phyloP scores from a whole-genome alignment of 2,888 invertebrate genomes.

The Lepidonotus clava region DNA sequence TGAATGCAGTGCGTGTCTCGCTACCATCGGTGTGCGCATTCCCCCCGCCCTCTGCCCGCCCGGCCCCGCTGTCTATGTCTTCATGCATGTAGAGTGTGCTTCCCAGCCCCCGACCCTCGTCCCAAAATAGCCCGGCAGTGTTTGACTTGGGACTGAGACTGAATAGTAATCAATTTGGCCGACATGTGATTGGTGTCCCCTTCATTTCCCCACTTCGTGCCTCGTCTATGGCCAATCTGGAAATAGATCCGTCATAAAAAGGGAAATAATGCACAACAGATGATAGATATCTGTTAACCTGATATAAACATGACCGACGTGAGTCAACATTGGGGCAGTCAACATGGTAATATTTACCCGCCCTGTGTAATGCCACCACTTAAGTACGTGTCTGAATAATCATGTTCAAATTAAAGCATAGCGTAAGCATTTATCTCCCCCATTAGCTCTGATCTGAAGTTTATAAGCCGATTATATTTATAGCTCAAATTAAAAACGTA shows the following conservation, averaged over 20 bases:
- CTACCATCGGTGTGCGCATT: not conserved
- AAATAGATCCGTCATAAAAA: constrained; percentile 3
- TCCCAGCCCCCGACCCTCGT: not conserved
- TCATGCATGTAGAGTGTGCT: not conserved
- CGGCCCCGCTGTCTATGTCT: not conserved
- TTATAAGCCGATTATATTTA: no score
- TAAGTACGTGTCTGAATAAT: not conserved
- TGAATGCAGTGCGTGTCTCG: not conserved
- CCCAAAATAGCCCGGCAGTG: not conserved
- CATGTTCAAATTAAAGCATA: not conserved
- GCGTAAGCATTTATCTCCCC: no score
- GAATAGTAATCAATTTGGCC: not conserved
- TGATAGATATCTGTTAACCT: constrained; percentile 36
- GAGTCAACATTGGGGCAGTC: not conserved
- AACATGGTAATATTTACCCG: not conserved
- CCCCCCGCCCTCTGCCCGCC: not conserved
- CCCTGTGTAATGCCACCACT: not conserved
- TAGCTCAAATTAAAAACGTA: no score
- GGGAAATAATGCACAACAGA: not conserved
- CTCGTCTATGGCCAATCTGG: not conserved
- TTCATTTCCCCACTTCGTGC: constrained; percentile 13
- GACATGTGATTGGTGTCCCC: not conserved
- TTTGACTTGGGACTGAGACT: constrained; percentile 16
- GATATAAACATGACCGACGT: not conserved
- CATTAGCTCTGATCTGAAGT: no score